Evolutionary conservation across 1,140 invertebrate genomes (phyloP).

Genomic region (Drosophila nigromelanica): DNA sequence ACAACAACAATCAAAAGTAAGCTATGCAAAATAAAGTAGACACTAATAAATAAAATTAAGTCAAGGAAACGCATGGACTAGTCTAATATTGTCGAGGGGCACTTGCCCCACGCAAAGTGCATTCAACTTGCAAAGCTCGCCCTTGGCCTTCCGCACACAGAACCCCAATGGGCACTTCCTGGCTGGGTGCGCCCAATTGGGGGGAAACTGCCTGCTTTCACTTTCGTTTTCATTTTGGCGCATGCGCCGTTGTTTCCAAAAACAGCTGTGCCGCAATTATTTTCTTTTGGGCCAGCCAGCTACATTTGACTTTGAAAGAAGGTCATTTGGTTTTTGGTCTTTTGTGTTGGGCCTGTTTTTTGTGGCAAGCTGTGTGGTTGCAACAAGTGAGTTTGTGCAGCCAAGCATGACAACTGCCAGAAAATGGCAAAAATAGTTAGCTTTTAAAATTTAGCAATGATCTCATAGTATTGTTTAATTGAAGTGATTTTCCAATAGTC

Average conservation of each 20-base stretch:
- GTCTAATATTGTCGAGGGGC: background rate
- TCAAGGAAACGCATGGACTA: background rate
- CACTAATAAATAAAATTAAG: conserved; percentile 13
- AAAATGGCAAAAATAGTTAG: background rate
- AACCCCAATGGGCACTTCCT: conserved; percentile 1
- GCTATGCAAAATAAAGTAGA: conserved; percentile 21
- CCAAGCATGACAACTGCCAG: background rate
- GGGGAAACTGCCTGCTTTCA: conserved; percentile 29
- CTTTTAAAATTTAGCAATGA: conserved; percentile 3
- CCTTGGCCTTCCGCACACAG: conserved; percentile 61
- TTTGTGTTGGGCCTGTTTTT: background rate
- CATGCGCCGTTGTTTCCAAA: conserved; percentile 54
- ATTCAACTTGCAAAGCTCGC: conserved; percentile 65
- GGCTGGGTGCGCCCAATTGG: conserved; percentile 6
- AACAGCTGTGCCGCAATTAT: conserved; percentile 61
- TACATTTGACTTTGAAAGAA: conserved; percentile 73
- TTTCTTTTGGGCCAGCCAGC: conserved; percentile 34
- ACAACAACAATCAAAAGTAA: conserved; percentile 54
- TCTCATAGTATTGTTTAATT: conserved; percentile 8
- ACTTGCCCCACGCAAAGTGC: conserved; percentile 44
- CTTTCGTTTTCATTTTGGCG: conserved; percentile 64
- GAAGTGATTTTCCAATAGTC: background rate
- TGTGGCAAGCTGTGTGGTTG: conserved; percentile 31
- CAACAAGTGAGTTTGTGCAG: conserved; percentile 53
- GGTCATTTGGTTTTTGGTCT: conserved; percentile 49